These are phyloP conservation scores for Arizona elegans DNA, from an alignment of 2,113 vertebrate genomes.

Conservation along the genomic window DNA sequence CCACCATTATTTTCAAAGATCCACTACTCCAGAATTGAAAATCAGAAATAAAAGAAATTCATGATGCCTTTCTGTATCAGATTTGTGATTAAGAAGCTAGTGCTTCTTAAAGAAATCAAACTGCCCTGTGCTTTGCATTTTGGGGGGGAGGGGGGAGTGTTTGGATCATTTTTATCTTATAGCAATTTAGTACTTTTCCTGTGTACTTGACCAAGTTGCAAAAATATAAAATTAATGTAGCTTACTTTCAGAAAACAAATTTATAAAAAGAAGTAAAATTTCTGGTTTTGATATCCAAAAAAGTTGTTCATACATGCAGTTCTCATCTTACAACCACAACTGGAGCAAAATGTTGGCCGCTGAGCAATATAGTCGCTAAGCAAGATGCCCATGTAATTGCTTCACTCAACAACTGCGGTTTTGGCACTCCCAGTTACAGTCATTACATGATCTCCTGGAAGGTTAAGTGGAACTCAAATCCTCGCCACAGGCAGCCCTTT, in stretches of 20 bases:
- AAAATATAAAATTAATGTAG: neutral
- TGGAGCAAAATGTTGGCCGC: neutral
- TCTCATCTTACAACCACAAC: neutral
- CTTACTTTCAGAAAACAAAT: neutral
- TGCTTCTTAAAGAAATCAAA: neutral
- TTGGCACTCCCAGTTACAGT: neutral
- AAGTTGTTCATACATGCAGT: neutral
- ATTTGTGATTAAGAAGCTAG: neutral
- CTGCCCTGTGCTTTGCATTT: neutral
- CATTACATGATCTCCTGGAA: neutral
- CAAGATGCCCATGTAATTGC: neutral
- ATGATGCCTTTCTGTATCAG: neutral
- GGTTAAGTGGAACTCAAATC: neutral
- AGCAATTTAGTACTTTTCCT: neutral
- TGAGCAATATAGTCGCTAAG: neutral
- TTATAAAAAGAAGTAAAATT: neutral
- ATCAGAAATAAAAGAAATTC: neutral
- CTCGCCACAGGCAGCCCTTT: neutral
- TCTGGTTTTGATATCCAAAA: neutral
- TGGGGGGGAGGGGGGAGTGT: too few species aligned
- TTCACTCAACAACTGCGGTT: neutral
- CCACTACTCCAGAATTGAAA: neutral
- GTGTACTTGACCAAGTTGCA: neutral
- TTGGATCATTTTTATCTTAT: neutral
- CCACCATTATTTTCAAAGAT: neutral